Conservation (phyloP, 1,140 invertebrate genomes). For the Nebria ingens region DNA sequence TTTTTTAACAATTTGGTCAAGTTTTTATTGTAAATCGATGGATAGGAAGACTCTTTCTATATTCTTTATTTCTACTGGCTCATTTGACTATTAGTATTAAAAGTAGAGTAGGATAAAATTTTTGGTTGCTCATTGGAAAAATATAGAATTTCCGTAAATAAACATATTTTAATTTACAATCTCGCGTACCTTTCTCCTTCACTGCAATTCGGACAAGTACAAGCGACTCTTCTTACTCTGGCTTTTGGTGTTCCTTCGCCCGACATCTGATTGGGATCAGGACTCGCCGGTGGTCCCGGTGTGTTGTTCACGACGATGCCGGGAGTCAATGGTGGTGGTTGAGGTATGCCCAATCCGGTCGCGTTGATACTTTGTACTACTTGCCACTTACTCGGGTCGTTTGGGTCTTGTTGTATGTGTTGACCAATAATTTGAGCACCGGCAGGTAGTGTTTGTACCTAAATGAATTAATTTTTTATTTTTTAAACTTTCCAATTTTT, state of each 20-base stretch:
- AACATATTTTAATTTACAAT: conserved; percentile 18
- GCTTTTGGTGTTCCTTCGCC: conserved; percentile 34
- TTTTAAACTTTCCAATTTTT: conserved; percentile 14
- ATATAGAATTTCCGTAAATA: too few species aligned
- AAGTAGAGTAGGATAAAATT: too few species aligned
- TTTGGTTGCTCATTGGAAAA: too few species aligned
- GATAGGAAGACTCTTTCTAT: too few species aligned
- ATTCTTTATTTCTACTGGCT: too few species aligned
- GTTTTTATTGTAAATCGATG: too few species aligned
- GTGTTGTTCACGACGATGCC: conserved; percentile 29
- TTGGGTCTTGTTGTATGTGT: conserved; percentile 62
- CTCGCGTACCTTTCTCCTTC: conserved; percentile 72
- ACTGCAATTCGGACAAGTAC: conserved; percentile 93
- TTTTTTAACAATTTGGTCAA: too few species aligned
- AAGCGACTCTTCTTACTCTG: conserved; percentile 73
- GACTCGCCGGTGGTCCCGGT: conserved; percentile 19
- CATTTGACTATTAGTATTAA: too few species aligned
- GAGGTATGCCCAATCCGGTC: conserved; percentile 28
- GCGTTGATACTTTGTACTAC: conserved; percentile 45
- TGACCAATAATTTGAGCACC: conserved; percentile 33
- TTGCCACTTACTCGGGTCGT: conserved; percentile 71
- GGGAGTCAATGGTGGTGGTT: conserved; percentile 28
- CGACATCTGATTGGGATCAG: conserved; percentile 22
- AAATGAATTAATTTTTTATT: neutral
- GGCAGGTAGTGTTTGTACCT: conserved; percentile 12